These are phyloP conservation scores for Trematomus bernacchii DNA, from an alignment of 2,797 vertebrate species.

Conservation along the genomic window DNA sequence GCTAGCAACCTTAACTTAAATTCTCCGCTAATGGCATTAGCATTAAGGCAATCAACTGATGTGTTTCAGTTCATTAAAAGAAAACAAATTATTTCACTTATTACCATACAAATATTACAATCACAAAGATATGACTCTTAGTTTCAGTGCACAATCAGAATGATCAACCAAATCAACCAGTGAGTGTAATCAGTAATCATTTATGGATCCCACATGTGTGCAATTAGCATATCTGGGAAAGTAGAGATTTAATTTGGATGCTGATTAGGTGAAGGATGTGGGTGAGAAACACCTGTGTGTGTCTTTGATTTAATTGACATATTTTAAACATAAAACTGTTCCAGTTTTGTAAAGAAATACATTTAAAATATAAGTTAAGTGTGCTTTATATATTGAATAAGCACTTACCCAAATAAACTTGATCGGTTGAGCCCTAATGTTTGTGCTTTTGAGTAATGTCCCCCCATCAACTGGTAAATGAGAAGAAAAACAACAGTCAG, in stretches of 20 bases:
- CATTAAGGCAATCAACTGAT: conserved; percentile 1
- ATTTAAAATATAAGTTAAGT: no score
- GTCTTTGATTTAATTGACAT: not conserved
- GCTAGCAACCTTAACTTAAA: conserved; percentile 30
- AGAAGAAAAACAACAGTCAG: no score
- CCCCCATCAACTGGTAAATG: no score
- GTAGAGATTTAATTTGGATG: conserved; percentile 1
- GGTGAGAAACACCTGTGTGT: not conserved
- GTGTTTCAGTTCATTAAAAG: conserved; percentile 38
- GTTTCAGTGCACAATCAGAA: not conserved
- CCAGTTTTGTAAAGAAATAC: no score
- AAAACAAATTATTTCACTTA: conserved; percentile 10
- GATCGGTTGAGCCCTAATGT: no score
- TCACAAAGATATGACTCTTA: not conserved
- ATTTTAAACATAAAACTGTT: no score
- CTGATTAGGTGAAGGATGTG: not conserved
- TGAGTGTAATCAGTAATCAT: not conserved
- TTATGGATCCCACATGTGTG: conserved; percentile 7
- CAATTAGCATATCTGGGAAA: conserved; percentile 9
- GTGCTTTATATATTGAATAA: no score
- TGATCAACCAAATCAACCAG: not conserved
- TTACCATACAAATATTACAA: conserved; percentile 1
- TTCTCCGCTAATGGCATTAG: conserved; percentile 20
- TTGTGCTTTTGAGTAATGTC: no score
- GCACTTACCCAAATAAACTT: no score